Percentiles rank a stretch among this genome's conserved stretches.
Evolutionary conservation across 2,797 vertebrate species (phyloP).

Genomic region (Novumbra hubbsi): DNA sequence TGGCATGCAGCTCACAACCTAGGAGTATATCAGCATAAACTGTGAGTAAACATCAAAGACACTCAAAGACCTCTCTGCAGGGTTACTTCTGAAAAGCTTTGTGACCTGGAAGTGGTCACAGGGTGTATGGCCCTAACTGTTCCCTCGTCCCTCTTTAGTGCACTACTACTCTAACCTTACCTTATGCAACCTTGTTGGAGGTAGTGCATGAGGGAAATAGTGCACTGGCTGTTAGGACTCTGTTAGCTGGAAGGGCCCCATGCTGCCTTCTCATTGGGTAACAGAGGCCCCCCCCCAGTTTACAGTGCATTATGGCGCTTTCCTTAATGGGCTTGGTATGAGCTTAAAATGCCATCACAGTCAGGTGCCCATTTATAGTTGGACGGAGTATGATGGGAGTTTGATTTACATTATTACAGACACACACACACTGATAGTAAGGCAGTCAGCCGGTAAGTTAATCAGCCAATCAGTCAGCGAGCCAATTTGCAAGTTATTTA

Average conservation of each 20-base stretch:
- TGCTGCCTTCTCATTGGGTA: conserved; percentile 45
- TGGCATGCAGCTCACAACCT: conserved; percentile 49
- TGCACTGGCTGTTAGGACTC: conserved; percentile 1
- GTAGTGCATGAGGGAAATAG: conserved; percentile 14
- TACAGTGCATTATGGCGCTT: neutral
- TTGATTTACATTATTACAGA: too few relatives aligned
- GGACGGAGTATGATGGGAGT: too few relatives aligned
- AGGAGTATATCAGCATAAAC: conserved; percentile 62
- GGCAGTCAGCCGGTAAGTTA: neutral
- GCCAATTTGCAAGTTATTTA: neutral
- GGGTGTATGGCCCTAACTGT: neutral
- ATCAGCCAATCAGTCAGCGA: neutral
- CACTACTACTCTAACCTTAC: neutral
- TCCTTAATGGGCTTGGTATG: neutral
- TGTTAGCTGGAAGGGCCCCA: conserved; percentile 3
- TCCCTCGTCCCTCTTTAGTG: neutral
- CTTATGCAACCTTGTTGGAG: conserved; percentile 1
- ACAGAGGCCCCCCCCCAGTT: conserved; percentile 29
- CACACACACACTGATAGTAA: too few relatives aligned
- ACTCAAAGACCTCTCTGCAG: conserved; percentile 50
- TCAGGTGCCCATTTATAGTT: too few relatives aligned
- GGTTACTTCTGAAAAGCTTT: conserved; percentile 51
- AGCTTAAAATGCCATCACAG: neutral
- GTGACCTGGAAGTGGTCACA: conserved; percentile 43
- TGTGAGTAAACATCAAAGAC: conserved; percentile 34